Evolutionary conservation across 1,140 invertebrate genomes (phyloP), one percentile per base, ranked within the genome.

Genomic region (Heliconius hermathena): DNA sequence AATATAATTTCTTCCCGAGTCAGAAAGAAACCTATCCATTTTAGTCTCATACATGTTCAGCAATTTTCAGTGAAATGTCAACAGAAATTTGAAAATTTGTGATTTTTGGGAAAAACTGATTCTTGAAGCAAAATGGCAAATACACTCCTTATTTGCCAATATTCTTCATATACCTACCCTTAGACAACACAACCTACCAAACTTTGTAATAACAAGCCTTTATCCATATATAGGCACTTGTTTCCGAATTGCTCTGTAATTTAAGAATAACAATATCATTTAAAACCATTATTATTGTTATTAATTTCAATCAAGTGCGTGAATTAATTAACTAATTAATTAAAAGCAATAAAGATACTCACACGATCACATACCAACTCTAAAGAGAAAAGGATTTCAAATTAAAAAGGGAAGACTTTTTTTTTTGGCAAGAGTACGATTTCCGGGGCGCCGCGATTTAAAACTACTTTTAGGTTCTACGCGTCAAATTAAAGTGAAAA

Each of bases 281-380:
- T 60, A 26, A 60, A 60, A 26, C 11, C 13, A 66, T 66, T 29
- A 66, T 66, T 8, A 29, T 66, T 8, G 33, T 33, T 9, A 22
- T 26, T 66, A 66, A 66, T 66, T 66, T 11, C n/a, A 66, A 66
- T 66, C 26, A 66, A 26, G 1, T 66, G 11, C 26, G 9, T 26
- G 57, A 66, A 66, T 66, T 66, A 66, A 66, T 66, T 29, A 66
- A 66, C 57, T n/a, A n/a, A n/a, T n/a, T n/a, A n/a, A n/a, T n/a
- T n/a, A 66, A 16, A 66, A 66, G 57, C 57, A 66, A 66, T 66
- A 29, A 41, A 46, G n/a, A 49, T 49, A 73, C 41, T 73, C 29
- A 73, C 5, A 66, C 3, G 60, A 26, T 66, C 11, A 66, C 60
- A 29, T 16, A 11, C 22, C 60, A 1, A 66, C 3, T 16, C 26